These are phyloP conservation scores for Pecten maximus DNA, from an alignment of 2,888 invertebrate species.

Conservation along the genomic window DNA sequence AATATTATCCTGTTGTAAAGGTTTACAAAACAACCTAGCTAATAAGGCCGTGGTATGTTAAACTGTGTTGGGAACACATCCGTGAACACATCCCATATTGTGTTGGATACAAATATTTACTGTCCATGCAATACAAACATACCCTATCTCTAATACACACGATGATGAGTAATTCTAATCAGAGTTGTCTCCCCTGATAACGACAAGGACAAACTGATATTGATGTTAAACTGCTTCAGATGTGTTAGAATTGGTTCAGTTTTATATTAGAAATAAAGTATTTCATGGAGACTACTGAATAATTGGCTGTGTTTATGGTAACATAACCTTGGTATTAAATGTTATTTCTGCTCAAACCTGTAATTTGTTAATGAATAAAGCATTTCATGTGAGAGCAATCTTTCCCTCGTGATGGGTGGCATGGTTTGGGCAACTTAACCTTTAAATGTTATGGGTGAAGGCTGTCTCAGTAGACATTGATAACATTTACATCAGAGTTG, in stretches of 20 bases:
- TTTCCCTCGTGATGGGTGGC: background rate
- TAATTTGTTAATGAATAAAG: background rate
- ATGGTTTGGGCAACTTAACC: background rate
- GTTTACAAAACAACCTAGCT: too few species aligned
- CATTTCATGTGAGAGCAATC: background rate
- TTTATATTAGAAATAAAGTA: background rate
- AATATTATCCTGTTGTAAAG: too few species aligned
- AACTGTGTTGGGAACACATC: background rate
- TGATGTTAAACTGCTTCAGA: background rate
- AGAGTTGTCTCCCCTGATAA: background rate
- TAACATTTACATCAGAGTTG: background rate
- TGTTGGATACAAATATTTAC: conserved; percentile 4
- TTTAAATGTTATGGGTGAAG: background rate
- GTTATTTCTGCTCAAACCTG: too few species aligned
- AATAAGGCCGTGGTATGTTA: background rate
- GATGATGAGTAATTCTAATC: background rate
- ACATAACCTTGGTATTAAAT: too few species aligned
- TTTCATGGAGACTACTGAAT: background rate
- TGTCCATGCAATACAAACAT: background rate
- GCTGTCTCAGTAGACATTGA: background rate
- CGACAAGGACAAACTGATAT: background rate
- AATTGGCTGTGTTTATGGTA: too few species aligned
- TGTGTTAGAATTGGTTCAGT: background rate
- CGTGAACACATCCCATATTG: background rate
- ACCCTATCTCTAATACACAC: background rate